Base-by-base conservation (phyloP, 2,113 vertebrate genomes). In the Etheostoma cragini region DNA sequence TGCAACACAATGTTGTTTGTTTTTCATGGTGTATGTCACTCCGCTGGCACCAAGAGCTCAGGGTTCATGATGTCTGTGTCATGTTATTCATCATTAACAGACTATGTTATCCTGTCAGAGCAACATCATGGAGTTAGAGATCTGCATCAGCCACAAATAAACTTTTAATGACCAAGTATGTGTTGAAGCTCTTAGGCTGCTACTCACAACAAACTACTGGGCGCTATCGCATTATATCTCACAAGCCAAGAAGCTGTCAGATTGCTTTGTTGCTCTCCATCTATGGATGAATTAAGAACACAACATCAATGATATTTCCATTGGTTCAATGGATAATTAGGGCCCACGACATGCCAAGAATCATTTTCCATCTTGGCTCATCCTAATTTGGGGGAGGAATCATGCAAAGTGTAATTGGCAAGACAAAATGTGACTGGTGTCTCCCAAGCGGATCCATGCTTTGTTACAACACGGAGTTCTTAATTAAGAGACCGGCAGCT, bases 271-370 rank as follows among this genome's bases (percentile, higher is more conserved):
- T 76, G 61, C 73, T 82, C 67, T 57, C 81, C 53, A 76, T 89
- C 80, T 85, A 76, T 6, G 30, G 75, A 60, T 80, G 89, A 84
- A 93, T 93, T 92, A 90, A 93, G 84, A 93, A 87, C 79, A 87
- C 87, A 89, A 90, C 90, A 94, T 95, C 92, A 93, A 92, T 93
- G 90, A 93, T 92, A 92, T 91, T 92, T 91, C 88, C 79, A 93
- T 94, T 92, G 94, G 94, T 94, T 94, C 88, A 85, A 89, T 91
- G 91, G 87, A 93, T 95, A 95, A 96, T 94, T 95, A 96, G 93
- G 91, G 92, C 87, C 91, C 89, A 89, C 89, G 84, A 93, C 93
- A 94, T 94, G 95, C 95, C 95, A 95, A 91, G 93, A 94, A 95
- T 90, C 86, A 90, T 94, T 95, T 95, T 93, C 91, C 89, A 88